Percentiles rank a stretch among this genome's conserved stretches.
phyloP scores from a whole-genome alignment of 2,113 vertebrate species.

The Antechinus stuartii region DNA sequence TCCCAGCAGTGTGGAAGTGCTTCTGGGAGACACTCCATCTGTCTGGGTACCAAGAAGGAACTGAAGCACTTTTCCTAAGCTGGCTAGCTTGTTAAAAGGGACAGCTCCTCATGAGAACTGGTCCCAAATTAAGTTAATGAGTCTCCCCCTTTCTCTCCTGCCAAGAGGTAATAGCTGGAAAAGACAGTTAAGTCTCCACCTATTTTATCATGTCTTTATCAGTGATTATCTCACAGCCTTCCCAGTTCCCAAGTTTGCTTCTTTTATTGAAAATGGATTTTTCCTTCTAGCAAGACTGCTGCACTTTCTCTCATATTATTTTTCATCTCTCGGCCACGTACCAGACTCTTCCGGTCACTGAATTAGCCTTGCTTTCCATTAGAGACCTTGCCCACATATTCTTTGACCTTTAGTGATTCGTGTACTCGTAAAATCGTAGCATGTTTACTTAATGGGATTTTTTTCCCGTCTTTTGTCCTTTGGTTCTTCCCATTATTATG shows the following conservation, averaged over 20 bases:
- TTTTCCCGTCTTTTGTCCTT: slow-evolving; percentile 48
- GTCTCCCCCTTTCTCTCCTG: not conserved
- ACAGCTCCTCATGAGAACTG: not conserved
- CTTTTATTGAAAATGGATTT: slow-evolving; percentile 63
- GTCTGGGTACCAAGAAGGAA: not conserved
- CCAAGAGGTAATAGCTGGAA: not conserved
- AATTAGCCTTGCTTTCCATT: slow-evolving; percentile 53
- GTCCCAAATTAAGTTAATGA: not conserved
- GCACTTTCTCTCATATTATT: slow-evolving; percentile 44
- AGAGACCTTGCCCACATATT: slow-evolving; percentile 53
- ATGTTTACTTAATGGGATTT: slow-evolving; percentile 49
- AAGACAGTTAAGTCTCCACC: not conserved
- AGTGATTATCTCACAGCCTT: slow-evolving; percentile 32
- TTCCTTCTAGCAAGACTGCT: slow-evolving; percentile 29
- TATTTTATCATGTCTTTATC: slow-evolving; percentile 15
- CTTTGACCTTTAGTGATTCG: slow-evolving; percentile 47
- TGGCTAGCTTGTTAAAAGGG: not conserved
- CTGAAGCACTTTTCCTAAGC: not conserved
- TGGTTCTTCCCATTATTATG: slow-evolving; percentile 62
- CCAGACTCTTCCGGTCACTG: slow-evolving; percentile 10
- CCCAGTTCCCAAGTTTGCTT: slow-evolving; percentile 45
- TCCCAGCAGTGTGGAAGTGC: not conserved
- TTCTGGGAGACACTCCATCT: not conserved
- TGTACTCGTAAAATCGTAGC: slow-evolving; percentile 24
- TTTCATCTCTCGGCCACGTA: slow-evolving; percentile 35